These are phyloP conservation scores for Drosophila mayaguana DNA, from an alignment of 2,888 invertebrate species.

Conservation along the genomic window DNA sequence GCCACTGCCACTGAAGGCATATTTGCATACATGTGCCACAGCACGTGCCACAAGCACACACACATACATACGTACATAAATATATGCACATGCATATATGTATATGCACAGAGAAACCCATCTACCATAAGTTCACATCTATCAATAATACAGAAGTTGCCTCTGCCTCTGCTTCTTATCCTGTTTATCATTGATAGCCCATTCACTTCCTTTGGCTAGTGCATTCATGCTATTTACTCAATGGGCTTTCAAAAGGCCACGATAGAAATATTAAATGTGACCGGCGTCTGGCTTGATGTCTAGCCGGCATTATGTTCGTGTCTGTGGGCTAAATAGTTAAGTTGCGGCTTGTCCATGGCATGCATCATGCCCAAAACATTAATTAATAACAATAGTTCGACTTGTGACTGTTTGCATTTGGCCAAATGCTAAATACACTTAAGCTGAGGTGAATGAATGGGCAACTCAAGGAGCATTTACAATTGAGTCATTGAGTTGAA, in stretches of 20 bases:
- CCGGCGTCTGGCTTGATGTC: conserved; percentile 55
- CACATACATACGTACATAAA: too few species aligned
- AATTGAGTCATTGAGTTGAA: background rate
- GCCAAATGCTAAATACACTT: background rate
- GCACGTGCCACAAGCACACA: background rate
- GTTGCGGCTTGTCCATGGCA: conserved; percentile 15
- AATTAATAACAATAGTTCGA: conserved; percentile 15
- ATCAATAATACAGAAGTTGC: conserved; percentile 31
- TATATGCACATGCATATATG: too few species aligned
- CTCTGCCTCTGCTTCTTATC: background rate
- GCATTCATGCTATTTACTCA: background rate
- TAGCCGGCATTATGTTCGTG: conserved; percentile 47
- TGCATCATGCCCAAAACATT: conserved; percentile 9
- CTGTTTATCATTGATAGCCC: conserved; percentile 11
- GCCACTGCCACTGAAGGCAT: conserved; percentile 20
- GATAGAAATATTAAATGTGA: conserved; percentile 46
- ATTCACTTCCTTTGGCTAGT: background rate
- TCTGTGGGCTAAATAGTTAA: conserved; percentile 17
- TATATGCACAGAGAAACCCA: background rate
- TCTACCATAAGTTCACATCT: conserved; percentile 17
- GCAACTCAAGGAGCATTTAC: background rate
- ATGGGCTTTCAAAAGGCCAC: conserved; percentile 10
- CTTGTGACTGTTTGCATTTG: background rate
- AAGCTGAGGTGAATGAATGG: background rate
- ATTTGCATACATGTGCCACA: conserved; percentile 56